These are phyloP conservation scores for Atractosteus spatula DNA, from an alignment of 2,113 vertebrate species.

Conservation along the genomic window DNA sequence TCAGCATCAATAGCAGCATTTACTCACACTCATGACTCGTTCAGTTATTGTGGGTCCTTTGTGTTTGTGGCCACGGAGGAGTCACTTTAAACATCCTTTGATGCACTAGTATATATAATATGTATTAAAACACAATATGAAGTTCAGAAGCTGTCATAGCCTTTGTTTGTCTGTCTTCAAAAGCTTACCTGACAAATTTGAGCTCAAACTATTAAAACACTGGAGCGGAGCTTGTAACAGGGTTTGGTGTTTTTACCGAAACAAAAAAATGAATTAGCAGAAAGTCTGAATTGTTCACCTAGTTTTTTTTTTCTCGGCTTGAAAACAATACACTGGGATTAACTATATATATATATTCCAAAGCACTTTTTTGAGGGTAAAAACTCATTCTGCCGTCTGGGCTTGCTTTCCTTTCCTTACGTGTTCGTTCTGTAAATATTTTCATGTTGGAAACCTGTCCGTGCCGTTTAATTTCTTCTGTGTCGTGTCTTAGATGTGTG, in stretches of 20 bases:
- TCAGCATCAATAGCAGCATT: too few relatives aligned
- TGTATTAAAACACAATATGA: too few relatives aligned
- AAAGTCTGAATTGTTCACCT: background rate
- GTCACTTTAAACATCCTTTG: too few relatives aligned
- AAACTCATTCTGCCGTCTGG: constrained; percentile 57
- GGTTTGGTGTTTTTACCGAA: constrained; percentile 12
- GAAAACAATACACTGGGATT: constrained; percentile 11
- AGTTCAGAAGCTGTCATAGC: too few relatives aligned
- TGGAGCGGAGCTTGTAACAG: constrained; percentile 12
- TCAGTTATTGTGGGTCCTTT: too few relatives aligned
- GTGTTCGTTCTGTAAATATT: constrained; percentile 68
- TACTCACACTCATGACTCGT: too few relatives aligned
- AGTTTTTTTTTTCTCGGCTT: constrained; percentile 11
- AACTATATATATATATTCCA: constrained; percentile 34
- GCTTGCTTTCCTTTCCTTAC: constrained; percentile 50
- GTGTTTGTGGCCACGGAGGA: too few relatives aligned
- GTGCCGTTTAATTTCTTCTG: constrained; percentile 21
- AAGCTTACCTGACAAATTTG: too few relatives aligned
- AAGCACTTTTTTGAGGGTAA: constrained; percentile 46
- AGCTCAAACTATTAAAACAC: background rate
- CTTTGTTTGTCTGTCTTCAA: too few relatives aligned
- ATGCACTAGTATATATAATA: too few relatives aligned
- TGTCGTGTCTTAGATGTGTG: constrained; percentile 42
- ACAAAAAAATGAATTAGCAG: constrained; percentile 11
- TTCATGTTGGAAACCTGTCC: constrained; percentile 55